These are phyloP conservation scores for Camponotus pennsylvanicus DNA, from an alignment of 1,140 invertebrate species.

Conservation along the genomic window DNA sequence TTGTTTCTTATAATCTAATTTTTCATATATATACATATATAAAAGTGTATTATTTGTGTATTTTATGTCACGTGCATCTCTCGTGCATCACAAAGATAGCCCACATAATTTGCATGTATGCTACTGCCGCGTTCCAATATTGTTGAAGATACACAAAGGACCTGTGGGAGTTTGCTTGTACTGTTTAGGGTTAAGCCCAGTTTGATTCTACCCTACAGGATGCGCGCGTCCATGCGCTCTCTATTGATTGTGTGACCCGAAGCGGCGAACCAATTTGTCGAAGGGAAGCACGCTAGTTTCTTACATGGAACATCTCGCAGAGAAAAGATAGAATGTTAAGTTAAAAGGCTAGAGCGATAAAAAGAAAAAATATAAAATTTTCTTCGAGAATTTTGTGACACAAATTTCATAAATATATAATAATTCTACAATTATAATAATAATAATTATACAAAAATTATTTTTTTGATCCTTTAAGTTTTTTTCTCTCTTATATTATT, in stretches of 20 bases:
- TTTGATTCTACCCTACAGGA: constrained; percentile 73
- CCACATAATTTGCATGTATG: constrained; percentile 20
- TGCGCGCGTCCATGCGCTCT: constrained; percentile 73
- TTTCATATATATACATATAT: background rate
- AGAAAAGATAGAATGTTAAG: background rate
- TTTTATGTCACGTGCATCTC: background rate
- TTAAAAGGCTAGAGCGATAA: background rate
- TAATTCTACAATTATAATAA: too few relatives aligned
- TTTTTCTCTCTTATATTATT: background rate
- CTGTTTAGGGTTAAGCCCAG: constrained; percentile 47
- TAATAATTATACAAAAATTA: too few relatives aligned
- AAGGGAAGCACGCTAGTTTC: constrained; percentile 61
- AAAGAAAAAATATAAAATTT: background rate
- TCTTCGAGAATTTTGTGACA: background rate
- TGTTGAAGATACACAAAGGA: constrained; percentile 12
- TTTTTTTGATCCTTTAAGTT: too few relatives aligned
- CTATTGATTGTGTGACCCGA: constrained; percentile 76
- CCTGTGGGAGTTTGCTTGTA: background rate
- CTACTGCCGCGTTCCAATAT: constrained; percentile 9
- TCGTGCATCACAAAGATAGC: constrained; percentile 2
- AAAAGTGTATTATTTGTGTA: background rate
- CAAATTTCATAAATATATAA: too few relatives aligned
- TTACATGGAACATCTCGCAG: constrained; percentile 22
- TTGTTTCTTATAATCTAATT: background rate
- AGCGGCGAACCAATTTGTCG: constrained; percentile 73